Percentiles rank a stretch among this genome's conserved stretches.
Evolutionary conservation across 2,113 vertebrate species (phyloP).

Genomic region (Elgaria multicarinata): DNA sequence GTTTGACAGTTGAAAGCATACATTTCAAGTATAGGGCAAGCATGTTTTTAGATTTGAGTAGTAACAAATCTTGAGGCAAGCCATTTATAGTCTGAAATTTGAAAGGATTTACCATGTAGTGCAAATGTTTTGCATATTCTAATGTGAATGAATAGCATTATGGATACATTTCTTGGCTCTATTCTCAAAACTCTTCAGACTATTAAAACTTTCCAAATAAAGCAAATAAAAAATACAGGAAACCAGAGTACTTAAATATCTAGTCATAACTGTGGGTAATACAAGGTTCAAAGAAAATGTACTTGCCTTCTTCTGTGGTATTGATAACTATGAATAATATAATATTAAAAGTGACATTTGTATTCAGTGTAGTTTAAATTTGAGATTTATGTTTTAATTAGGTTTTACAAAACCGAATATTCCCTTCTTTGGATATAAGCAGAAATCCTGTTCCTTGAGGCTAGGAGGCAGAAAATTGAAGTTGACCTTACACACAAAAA

Average conservation of each 20-base stretch:
- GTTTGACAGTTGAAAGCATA: constrained; percentile 38
- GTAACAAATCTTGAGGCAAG: constrained; percentile 37
- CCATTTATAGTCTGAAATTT: constrained; percentile 27
- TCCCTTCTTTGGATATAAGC: neutral
- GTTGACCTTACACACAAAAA: neutral
- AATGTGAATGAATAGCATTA: constrained; percentile 8
- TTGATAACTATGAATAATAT: constrained; percentile 2
- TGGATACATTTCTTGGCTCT: constrained; percentile 15
- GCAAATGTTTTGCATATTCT: constrained; percentile 1
- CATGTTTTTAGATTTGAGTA: constrained; percentile 37
- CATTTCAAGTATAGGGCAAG: constrained; percentile 42
- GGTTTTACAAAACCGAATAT: neutral
- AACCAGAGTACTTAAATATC: neutral
- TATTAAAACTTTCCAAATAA: constrained; percentile 27
- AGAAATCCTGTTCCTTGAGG: neutral
- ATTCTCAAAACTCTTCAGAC: constrained; percentile 10
- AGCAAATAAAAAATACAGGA: constrained; percentile 11
- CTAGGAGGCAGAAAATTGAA: neutral
- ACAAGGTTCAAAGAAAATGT: constrained; percentile 21
- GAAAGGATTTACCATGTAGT: constrained; percentile 20
- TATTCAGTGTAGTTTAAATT: neutral
- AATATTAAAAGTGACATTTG: constrained; percentile 5
- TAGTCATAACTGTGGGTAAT: neutral
- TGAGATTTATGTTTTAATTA: neutral
- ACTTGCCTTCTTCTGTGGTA: constrained; percentile 29